Conservation (phyloP, 2,113 vertebrate species). For the Junco hyemalis region DNA sequence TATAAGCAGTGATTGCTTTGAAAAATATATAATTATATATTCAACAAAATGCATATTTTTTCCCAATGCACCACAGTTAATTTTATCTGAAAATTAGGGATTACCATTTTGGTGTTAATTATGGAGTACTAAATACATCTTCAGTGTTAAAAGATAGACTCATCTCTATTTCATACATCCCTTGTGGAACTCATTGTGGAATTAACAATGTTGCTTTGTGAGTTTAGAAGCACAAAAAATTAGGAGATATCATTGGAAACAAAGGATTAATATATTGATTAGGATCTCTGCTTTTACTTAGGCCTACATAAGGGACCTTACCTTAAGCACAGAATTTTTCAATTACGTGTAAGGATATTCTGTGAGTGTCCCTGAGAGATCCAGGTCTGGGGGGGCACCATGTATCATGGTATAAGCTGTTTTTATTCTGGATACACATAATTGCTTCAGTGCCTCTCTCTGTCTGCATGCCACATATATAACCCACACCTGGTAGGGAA, state of each 20-base stretch:
- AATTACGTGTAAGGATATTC: neutral
- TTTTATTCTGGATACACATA: neutral
- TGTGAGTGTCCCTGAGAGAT: neutral
- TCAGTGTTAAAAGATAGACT: constrained; percentile 43
- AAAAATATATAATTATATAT: constrained; percentile 73
- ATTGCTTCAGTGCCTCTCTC: neutral
- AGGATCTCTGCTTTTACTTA: neutral
- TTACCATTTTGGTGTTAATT: constrained; percentile 71
- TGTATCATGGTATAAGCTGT: rapidly evolving
- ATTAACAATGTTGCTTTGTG: constrained; percentile 17
- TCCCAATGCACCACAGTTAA: constrained; percentile 57
- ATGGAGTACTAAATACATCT: constrained; percentile 42
- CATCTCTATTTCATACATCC: neutral
- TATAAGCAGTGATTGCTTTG: constrained; percentile 69
- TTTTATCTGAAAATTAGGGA: constrained; percentile 72
- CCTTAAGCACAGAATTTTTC: neutral
- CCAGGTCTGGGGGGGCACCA: neutral
- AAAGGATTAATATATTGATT: neutral
- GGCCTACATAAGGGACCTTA: neutral
- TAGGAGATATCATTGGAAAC: neutral
- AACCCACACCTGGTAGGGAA: neutral
- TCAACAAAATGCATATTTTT: constrained; percentile 60
- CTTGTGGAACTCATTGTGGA: neutral
- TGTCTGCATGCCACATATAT: neutral
- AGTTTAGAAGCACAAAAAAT: neutral